Base-by-base conservation (phyloP, 2,113 vertebrate genomes). In the Corynorhinus townsendii region DNA sequence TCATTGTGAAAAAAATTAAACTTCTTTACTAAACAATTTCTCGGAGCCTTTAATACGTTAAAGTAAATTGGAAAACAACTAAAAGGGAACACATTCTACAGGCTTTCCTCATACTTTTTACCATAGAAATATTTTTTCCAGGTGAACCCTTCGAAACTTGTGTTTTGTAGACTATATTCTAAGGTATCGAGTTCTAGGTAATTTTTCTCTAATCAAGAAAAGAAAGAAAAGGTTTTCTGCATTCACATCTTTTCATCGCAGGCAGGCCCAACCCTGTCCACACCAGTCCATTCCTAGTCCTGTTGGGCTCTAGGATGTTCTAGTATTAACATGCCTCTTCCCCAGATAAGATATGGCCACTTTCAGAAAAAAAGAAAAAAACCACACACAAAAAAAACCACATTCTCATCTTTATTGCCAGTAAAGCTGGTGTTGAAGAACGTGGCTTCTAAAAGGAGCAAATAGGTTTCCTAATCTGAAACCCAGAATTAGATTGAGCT, bases 31-130 rank as follows among this genome's bases (percentile, higher is more conserved):
- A 9, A 69, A 91, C 22, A 94, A 68, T 96, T 94, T 93, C 56
- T 90, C 59, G 81, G 56, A 79, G 59, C 20, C 79, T 92, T 71
- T 92, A 45, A 54, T 26, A 15, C 64, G 64, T 89, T 77, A 79
- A 92, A 83, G 28, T 84, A 11, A 1, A 28, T 30, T 88, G 54
- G 26, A 81, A 94, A 82, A 71, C 62, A 89, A 0, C 83, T 76
- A 28, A 12, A 66, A 66, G 38, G 92, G 30, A 93, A 87, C 8
- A 8, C 1, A 11, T 16, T 83, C 40, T 83, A 40, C 2, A 89
- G 43, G 40, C 66, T 91, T 94, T 79, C 62, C 86, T 89, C 43
- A 52, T 93, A 86, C 43, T 93, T 95, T 85, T 83, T 35, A 86
- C 24, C 28, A 84, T 45, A 80, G 16, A 93, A 86, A 43, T 83